Conservation (phyloP, 1,140 invertebrate species). For the Ceratoteleas bidentatus region DNA sequence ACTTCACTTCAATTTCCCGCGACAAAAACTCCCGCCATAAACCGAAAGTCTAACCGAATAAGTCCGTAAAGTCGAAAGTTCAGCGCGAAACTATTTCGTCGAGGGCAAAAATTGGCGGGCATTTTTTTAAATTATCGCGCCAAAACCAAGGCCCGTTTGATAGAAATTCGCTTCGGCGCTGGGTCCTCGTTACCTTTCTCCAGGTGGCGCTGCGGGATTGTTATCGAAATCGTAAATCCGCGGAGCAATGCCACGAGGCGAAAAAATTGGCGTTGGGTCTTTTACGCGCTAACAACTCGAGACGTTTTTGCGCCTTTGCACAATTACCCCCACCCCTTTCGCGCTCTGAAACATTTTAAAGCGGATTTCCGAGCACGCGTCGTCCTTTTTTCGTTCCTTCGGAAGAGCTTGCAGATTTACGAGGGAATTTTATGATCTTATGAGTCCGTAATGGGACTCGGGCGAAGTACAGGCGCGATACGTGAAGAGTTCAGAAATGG, state of each 20-base stretch:
- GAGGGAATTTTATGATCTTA: conserved; percentile 34
- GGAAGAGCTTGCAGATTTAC: conserved; percentile 33
- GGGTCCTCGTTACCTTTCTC: no score
- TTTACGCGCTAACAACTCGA: no score
- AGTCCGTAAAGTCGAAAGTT: conserved; percentile 55
- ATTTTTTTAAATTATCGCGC: conserved; percentile 56
- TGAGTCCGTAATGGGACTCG: conserved; percentile 26
- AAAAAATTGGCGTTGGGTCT: no score
- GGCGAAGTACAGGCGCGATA: conserved; percentile 45
- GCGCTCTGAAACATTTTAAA: conserved; percentile 18
- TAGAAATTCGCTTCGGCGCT: no score
- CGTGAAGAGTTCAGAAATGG: conserved; percentile 47
- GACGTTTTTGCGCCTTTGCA: not conserved
- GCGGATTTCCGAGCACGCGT: conserved; percentile 26
- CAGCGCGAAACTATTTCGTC: conserved; percentile 48
- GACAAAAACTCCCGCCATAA: conserved; percentile 52
- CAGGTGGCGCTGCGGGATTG: no score
- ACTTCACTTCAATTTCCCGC: conserved; percentile 48
- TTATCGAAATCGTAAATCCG: no score
- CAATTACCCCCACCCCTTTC: conserved; percentile 4
- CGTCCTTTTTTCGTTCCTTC: conserved; percentile 18
- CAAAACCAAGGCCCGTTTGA: no score
- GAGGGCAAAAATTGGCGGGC: conserved; percentile 43
- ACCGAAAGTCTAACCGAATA: conserved; percentile 39
- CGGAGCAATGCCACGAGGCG: no score